A percentile compares a stretch with the other conserved stretches of the same genome.
phyloP scores from a whole-genome alignment of 1,140 invertebrate genomes.

The Solenopsis fugax region DNA sequence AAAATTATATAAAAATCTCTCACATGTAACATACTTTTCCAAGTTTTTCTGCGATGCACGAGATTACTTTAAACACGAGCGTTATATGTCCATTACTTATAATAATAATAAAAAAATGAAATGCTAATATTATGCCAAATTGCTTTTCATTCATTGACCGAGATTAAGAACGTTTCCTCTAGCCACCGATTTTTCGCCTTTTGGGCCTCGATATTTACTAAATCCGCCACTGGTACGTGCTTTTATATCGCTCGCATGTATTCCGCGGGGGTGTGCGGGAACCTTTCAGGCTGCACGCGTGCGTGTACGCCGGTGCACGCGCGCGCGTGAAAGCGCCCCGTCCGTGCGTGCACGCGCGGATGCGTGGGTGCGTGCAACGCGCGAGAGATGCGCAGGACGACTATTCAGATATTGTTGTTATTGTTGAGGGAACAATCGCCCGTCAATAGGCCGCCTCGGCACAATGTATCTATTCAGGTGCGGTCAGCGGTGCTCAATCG shows the following conservation, averaged over 20 bases:
- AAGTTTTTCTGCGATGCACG: neutral
- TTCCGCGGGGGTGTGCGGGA: slow-evolving; percentile 42
- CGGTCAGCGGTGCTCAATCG: slow-evolving; percentile 85
- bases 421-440: slow-evolving; percentile 86
- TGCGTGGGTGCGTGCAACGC: slow-evolving; percentile 80
- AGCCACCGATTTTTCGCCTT: slow-evolving; percentile 11
- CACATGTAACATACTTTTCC: neutral
- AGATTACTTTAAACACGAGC: neutral
- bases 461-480: slow-evolving; percentile 87
- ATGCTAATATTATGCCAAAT: slow-evolving; percentile 19
- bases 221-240: slow-evolving; percentile 35
- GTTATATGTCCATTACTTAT: neutral
- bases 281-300: slow-evolving; percentile 50
- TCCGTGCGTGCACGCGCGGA: slow-evolving; percentile 66
- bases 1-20: neutral
- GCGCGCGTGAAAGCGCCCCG: slow-evolving; percentile 61
- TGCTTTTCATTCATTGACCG: neutral
- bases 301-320: slow-evolving; percentile 40
- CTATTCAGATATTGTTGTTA: slow-evolving; percentile 87
- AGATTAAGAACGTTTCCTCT: slow-evolving; percentile 14
- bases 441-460: slow-evolving; percentile 85
- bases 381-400: slow-evolving; percentile 84
- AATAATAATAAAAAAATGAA: neutral
- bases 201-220: slow-evolving; percentile 10
- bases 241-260: slow-evolving; percentile 49